These are phyloP conservation scores for Rotaria magnacalcarata DNA, from an alignment of 2,888 invertebrate species.

Conservation along the genomic window DNA sequence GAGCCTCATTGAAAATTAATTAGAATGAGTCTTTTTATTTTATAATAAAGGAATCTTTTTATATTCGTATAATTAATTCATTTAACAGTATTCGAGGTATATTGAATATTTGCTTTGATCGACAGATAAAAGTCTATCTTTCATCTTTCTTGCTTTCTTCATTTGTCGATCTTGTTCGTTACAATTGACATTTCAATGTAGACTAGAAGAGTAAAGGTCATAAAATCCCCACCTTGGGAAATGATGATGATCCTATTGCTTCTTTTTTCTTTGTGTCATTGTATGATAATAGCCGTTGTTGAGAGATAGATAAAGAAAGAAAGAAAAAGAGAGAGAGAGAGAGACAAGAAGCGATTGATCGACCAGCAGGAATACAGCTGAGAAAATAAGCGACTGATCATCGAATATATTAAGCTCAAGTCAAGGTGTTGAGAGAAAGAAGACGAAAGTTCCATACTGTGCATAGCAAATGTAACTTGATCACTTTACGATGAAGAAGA, in stretches of 20 bases:
- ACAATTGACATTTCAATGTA: conserved; percentile 8
- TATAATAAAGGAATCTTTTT: neutral
- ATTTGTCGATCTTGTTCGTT: conserved; percentile 28
- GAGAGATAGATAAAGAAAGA: neutral
- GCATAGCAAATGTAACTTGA: conserved; percentile 26
- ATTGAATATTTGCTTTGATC: neutral
- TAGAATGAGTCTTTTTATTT: too few species aligned
- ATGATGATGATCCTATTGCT: neutral
- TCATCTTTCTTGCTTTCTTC: neutral
- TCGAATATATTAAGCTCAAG: conserved; percentile 10
- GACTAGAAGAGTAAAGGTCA: neutral
- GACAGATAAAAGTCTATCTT: conserved; percentile 11
- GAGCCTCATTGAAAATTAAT: too few species aligned
- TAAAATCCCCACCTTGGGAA: neutral
- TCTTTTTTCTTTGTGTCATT: neutral
- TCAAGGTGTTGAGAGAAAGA: conserved; percentile 20
- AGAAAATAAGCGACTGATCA: conserved; percentile 29
- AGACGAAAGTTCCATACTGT: conserved; percentile 31
- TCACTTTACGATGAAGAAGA: conserved; percentile 13
- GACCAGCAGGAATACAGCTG: conserved; percentile 26
- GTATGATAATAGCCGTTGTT: neutral
- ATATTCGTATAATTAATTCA: neutral
- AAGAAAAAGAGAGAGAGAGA: neutral
- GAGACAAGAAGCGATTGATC: neutral
- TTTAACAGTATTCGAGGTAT: neutral